Evolutionary conservation across 2,888 invertebrate species (phyloP), one percentile per base, ranked within the genome.

Genomic region (Apamea sordens): DNA sequence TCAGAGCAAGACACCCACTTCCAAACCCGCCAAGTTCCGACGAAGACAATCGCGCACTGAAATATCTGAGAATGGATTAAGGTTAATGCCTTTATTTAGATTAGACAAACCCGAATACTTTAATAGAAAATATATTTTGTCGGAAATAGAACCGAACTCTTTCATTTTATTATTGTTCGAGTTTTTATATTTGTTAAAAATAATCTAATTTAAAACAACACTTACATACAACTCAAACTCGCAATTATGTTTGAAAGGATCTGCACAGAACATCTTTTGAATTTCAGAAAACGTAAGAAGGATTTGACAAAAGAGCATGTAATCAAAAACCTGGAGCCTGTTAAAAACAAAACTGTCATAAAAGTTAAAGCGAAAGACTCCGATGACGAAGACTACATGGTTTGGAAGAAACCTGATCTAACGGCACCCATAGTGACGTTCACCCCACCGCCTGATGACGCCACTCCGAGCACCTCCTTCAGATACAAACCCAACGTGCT

Each of bases 351-450:
- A 89, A 84, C 93, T 67, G 77, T 92, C 64, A 90, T 91, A 61
- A 95, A 95, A 92, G 81, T 92, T n/a, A 96, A 96, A 92, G 93
- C 92, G 50, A 97, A 96, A 93, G 96, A 97, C 91, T 97, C 97
- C 0, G 97, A 97, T 77, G 97, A 97, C 70, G 97, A 97, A 91
- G 96, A 96, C 77, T 97, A 96, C 79, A 96, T 97, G 96, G 91
- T 93, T 82, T 97, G 97, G 97, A 96, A 96, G 86, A 96, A 96
- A 73, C 96, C 96, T 8, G 95, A 96, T 74, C 63, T 91, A 3
- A 92, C 92, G 2, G 92, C 95, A 32, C 96, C 97, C 10, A 94
- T 96, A 84, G 96, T 97, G 10, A 96, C 97, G 13, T 96, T 97
- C 77, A 96, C 96, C 36, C 96, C 96, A 67, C 96, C 96, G 6